phyloP scores from a whole-genome alignment of 2,113 vertebrate genomes.

The Urocolius indicus region DNA sequence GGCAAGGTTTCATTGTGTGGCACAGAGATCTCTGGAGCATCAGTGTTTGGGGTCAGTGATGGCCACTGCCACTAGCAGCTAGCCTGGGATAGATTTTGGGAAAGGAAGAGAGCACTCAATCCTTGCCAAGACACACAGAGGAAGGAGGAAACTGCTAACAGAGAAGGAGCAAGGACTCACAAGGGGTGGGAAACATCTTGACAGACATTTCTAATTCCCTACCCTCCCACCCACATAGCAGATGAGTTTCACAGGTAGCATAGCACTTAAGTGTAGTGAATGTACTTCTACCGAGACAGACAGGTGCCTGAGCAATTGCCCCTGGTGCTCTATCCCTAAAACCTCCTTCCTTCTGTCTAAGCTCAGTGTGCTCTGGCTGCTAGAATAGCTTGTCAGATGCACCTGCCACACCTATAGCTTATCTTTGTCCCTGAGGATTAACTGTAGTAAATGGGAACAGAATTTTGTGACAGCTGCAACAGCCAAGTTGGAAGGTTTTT shows the following conservation, averaged over 20 bases:
- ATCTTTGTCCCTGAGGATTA: neutral
- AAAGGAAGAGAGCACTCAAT: neutral
- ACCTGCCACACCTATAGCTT: neutral
- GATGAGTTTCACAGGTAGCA: neutral
- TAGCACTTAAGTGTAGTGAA: accelerated
- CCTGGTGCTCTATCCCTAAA: neutral
- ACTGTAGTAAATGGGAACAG: neutral
- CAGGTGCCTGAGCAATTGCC: neutral
- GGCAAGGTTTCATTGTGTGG: neutral
- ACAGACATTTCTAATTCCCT: neutral
- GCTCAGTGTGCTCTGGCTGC: neutral
- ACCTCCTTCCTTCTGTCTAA: neutral
- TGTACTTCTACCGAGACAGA: neutral
- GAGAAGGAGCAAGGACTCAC: neutral
- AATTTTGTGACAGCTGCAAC: neutral
- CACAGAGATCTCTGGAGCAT: neutral
- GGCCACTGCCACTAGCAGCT: neutral
- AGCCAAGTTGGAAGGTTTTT: neutral
- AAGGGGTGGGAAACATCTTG: accelerated
- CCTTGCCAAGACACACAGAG: neutral
- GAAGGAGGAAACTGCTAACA: neutral
- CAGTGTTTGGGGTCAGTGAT: neutral
- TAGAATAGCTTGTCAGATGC: neutral
- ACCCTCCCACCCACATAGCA: neutral
- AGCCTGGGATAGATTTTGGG: neutral